Evolutionary conservation across 1,140 invertebrate species (phyloP).

Genomic region (Drosophila repletoides): DNA sequence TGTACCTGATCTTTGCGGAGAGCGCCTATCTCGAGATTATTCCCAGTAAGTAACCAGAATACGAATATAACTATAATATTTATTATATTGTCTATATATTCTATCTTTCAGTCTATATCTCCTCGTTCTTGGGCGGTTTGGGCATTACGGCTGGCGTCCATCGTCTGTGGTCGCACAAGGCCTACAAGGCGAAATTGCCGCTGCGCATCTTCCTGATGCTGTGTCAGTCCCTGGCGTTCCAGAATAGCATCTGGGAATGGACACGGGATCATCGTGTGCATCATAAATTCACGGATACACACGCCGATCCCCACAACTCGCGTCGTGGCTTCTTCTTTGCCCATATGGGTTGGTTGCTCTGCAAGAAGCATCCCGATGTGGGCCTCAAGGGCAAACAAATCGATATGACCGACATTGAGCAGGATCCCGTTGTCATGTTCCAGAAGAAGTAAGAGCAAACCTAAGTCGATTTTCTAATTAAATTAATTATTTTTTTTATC

Average conservation of each 20-base stretch:
- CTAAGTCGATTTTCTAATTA: too few species aligned
- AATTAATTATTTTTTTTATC: neutral
- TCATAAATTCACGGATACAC: constrained; percentile 87
- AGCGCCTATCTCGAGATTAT: constrained; percentile 85
- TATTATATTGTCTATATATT: neutral
- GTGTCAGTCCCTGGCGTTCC: constrained; percentile 83
- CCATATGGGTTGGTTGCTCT: constrained; percentile 86
- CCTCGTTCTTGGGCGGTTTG: constrained; percentile 82
- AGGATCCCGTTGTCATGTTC: constrained; percentile 88
- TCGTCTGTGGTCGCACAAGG: constrained; percentile 91
- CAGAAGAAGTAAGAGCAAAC: constrained; percentile 85
- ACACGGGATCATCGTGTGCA: constrained; percentile 86
- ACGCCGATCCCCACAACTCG: constrained; percentile 87
- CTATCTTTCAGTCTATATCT: constrained; percentile 48
- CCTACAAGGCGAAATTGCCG: constrained; percentile 91
- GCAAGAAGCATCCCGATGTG: constrained; percentile 86
- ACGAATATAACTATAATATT: neutral
- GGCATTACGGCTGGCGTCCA: constrained; percentile 93
- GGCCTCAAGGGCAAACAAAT: constrained; percentile 86
- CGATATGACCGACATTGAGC: constrained; percentile 88
- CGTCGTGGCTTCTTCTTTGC: constrained; percentile 86
- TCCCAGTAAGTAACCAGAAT: constrained; percentile 84
- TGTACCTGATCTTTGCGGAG: constrained; percentile 85
- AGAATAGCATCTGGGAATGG: constrained; percentile 84
- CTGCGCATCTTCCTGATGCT: constrained; percentile 85